Base-by-base conservation (phyloP, 2,797 vertebrate species). In the Agapornis canus region DNA sequence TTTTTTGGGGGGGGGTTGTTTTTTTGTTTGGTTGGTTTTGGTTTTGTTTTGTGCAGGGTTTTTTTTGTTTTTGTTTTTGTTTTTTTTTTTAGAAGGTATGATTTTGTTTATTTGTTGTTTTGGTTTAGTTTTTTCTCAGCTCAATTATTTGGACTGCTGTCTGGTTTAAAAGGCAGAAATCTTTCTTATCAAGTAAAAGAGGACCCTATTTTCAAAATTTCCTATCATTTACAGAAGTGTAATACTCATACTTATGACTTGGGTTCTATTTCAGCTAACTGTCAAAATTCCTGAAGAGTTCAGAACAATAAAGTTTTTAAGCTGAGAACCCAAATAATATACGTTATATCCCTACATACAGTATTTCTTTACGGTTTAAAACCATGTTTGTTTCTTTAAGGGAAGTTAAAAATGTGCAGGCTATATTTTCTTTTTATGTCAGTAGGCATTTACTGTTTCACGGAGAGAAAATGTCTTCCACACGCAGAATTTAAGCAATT, bases 131-230 rank as follows among this genome's bases (percentile, higher is more conserved):
- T 39, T 2, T 2, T 3, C 8, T 4, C 32, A 56, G 27, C 19
- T 87, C 21, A 42, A 39, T 54, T 76, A 60, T 64, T 76, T 83
- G 26, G 54, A 68, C 11, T 42, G 19, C 5, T 64, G 11, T 2
- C 12, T 80, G 19, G 8, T 69, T 61, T 43, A 32, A 69, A 82
- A 80, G 42, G 9, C 16, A 72, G 37, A 73, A 72, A 57, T 0
- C 1, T 7, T 35, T 72, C 39, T 56, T 49, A 26, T 19, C 45
- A 22, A 31, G 19, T 61, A 71, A 80, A 35, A 3, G 5, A 91
- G n/a, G 17, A 29, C 1, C 0, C 0, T 29, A n/a, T 51, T 86
- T 77, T 16, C 10, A 43, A 27, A 59, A 26, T 22, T 14, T 18
- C 4, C 4, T 12, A 43, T 23, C 13, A 43, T 37, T 59, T 60